Conservation (phyloP, 2,797 vertebrate genomes). For the Pangasius krempfi region DNA sequence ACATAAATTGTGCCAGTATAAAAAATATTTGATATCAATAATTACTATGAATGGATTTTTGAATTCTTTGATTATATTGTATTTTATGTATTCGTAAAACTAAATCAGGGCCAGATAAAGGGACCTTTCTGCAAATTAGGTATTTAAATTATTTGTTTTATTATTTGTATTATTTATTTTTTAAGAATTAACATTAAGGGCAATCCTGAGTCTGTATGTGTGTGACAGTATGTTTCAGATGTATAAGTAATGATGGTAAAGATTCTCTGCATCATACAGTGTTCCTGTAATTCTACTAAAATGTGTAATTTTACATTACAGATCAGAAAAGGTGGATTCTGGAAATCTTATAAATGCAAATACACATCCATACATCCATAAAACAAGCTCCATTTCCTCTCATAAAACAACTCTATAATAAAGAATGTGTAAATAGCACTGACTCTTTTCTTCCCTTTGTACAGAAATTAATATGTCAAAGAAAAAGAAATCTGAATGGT, state of each 20-base stretch:
- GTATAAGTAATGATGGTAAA: not conserved
- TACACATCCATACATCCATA: conserved; percentile 37
- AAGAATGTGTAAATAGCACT: conserved; percentile 53
- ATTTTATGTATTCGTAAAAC: not conserved
- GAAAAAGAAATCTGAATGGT: not conserved
- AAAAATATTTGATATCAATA: not conserved
- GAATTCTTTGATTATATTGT: not conserved
- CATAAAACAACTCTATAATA: conserved; percentile 53
- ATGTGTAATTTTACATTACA: not conserved
- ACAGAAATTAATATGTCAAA: not conserved
- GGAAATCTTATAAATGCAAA: conserved; percentile 27
- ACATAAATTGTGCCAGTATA: not conserved
- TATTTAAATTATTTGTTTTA: not conserved
- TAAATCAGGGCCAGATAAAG: not conserved
- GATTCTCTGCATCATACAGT: conserved; percentile 6
- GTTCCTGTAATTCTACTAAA: conserved; percentile 11
- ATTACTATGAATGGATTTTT: not conserved
- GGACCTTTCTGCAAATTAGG: not conserved
- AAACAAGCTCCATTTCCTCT: conserved; percentile 38
- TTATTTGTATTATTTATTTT: not conserved
- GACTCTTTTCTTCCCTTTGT: conserved; percentile 38
- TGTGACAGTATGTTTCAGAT: not conserved
- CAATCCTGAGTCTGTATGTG: conserved; percentile 6
- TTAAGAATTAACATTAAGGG: not conserved
- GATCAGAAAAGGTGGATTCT: conserved; percentile 21